Base-by-base conservation (phyloP, 2,113 vertebrate species). In the Lepisosteus oculatus region DNA sequence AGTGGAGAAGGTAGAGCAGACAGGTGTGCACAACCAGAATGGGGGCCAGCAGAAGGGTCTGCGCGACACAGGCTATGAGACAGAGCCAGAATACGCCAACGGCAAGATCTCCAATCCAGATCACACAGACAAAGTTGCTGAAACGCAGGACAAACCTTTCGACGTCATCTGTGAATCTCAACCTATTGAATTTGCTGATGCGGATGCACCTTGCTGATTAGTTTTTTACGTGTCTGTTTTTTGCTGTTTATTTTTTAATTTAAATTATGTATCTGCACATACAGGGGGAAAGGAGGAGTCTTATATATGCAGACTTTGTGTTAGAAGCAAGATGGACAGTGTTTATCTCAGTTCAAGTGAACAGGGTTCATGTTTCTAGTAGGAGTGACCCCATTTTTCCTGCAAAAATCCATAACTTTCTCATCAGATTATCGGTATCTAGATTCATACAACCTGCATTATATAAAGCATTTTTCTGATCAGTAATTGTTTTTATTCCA, bases 11-110 rank as follows among this genome's bases (percentile, higher is more conserved):
- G 87, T 91, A 0, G 81, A 93, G 76, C 85, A 89, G 69, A 91
- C 89, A 29, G 86, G 83, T 74, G 81, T 69, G 0, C 72, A 61
- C 13, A 72, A 65, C 2, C 94, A 94, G 77, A 95, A 94, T 0
- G 93, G 93, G 3, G 92, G 92, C 56, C 93, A 93, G 65, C 85
- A 89, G 0, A 93, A 90, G 69, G 90, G 91, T 0, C 92, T 95
- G 0, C 89, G 93, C 0, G 97, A 99, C 87, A 98, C 95, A 0
- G 96, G 96, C 64, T 98, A 98, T 0, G 96, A 98, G 84, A 98
- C 97, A 0, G 97, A 98, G 72, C 93, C 94, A 0, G 97, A 98
- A 77, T 95, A 89, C 0, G 89, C 89, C 29, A 96, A 96, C 6
- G 93, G 95, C 11, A 89, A 87, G 56, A 74, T 93, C 65, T 90